phyloP scores from a whole-genome alignment of 2,113 vertebrate genomes.

The Paradisaea rubra region DNA sequence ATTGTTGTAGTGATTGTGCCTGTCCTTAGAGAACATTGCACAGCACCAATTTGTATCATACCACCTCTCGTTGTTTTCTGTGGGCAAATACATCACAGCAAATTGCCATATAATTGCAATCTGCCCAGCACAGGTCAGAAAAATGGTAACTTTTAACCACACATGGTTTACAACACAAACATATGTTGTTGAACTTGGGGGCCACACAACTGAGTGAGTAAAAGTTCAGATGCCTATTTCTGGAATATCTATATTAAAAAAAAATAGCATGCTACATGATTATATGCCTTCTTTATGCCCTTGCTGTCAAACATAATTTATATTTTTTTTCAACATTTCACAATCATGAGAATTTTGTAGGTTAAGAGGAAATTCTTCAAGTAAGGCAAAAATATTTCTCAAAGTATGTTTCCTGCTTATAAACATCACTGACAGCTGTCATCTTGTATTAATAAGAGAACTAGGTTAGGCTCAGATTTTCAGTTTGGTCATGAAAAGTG shows the following conservation, averaged over 20 bases:
- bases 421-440: neutral
- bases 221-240: neutral
- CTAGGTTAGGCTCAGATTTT: neutral
- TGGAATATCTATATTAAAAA: neutral
- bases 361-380: neutral
- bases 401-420: neutral
- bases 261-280: fast-evolving
- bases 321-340: neutral
- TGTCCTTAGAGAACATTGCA: neutral
- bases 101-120: neutral
- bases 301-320: neutral
- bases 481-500: neutral
- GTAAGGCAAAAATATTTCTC: neutral
- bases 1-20: neutral
- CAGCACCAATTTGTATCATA: neutral
- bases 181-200: neutral
- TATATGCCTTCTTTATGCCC: neutral
- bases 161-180: neutral
- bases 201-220: neutral
- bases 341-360: neutral
- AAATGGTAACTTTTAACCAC: neutral
- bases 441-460: neutral
- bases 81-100: neutral
- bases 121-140: neutral
- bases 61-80: neutral